phyloP scores from a whole-genome alignment of 2,888 invertebrate species.

The Andricus quercusramuli region DNA sequence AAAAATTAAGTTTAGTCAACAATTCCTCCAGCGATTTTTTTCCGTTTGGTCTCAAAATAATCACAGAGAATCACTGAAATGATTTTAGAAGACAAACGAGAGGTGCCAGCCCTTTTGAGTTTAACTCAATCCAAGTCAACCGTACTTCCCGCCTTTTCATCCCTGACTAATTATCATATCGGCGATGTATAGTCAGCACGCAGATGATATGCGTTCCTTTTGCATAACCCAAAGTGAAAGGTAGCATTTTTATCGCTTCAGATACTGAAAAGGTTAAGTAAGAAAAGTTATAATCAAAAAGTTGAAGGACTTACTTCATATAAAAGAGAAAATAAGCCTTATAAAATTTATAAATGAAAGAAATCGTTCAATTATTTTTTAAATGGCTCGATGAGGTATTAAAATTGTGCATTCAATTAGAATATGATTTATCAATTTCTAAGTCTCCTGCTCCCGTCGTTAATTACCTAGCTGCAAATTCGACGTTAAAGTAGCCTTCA shows the following conservation, averaged over 20 bases:
- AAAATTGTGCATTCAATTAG: neutral
- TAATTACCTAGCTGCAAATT: too few species aligned
- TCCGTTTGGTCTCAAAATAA: too few species aligned
- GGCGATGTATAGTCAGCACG: neutral
- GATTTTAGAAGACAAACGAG: too few species aligned
- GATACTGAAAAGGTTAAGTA: neutral
- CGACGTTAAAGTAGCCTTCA: too few species aligned
- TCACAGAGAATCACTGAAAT: too few species aligned
- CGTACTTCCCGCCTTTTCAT: constrained; percentile 20
- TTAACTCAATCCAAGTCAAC: too few species aligned
- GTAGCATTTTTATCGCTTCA: neutral
- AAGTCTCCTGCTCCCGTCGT: too few species aligned
- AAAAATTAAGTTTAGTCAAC: too few species aligned
- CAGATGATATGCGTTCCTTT: neutral
- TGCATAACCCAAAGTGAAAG: neutral
- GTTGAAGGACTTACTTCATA: neutral
- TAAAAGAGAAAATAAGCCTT: neutral
- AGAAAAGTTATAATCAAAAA: neutral
- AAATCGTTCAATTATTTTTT: neutral
- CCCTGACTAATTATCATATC: neutral
- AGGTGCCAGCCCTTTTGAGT: too few species aligned
- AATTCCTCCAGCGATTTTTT: too few species aligned
- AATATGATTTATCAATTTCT: neutral
- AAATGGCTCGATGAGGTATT: neutral
- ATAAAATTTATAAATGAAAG: neutral